Base-by-base conservation (phyloP, 2,113 vertebrate genomes). In the Andinoacara biseriatus region DNA sequence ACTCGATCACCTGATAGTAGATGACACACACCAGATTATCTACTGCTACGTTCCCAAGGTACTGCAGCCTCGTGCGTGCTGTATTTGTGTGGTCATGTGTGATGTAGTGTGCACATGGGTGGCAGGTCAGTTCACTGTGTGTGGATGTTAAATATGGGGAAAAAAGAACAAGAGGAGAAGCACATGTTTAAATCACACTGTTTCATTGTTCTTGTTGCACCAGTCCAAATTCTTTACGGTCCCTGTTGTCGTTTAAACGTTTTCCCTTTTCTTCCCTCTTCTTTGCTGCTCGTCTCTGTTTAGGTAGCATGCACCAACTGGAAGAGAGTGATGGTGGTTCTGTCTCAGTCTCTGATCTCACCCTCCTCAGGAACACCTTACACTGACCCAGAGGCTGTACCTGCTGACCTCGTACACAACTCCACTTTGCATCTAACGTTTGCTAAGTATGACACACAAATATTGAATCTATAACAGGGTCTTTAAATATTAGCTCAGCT, bases 31-130 rank as follows among this genome's bases (percentile, higher is more conserved):
- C 5, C 96, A 96, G 18, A 95, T 99, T 57, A 93, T 99, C 43
- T 99, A 99, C 94, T 99, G 98, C 58, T 98, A 98, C 20, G 97
- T 99, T 17, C 98, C 98, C 26, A 99, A 99, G 91, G 98, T 97
- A 92, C 59, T 17, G 67, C 40, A 46, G 74, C 18, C 24, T 9
- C 20, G 10, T 60, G 10, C 18, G 33, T 80, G 31, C 10, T 26
- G 40, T 74, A 2, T 61, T 10, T 61, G 7, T 67, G 38, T 62
- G 58, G 60, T 20, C 8, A 29, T 75, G 59, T 24, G 24, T 11
- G 26, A 3, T 26, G 58, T 49, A 15, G 29, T 0, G 35, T 72
- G 67, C 29, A 31, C n/a, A 72, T 58, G 29, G 46, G 59, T 17
- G 31, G 75, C 10, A 22, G 59, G 40, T 81, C 62, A 40, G 22